Evolutionary conservation across 1,140 invertebrate genomes (phyloP), one percentile per base, ranked within the genome.

Genomic region (Drosophila truncata): DNA sequence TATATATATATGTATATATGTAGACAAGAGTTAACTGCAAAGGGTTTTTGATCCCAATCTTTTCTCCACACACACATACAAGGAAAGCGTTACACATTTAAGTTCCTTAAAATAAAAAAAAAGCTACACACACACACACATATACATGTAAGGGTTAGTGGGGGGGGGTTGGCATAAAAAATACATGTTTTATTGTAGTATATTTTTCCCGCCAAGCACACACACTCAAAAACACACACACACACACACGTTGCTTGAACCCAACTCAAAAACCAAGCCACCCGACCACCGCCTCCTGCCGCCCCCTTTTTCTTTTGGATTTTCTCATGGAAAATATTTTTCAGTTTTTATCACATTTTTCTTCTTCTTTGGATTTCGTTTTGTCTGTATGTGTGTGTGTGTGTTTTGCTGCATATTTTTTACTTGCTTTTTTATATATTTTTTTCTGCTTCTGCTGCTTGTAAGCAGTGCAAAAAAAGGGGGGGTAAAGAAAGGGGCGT

Each of bases 151-250:
- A 73, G 58, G 14, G 42, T 31, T 27, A 23, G 49, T 10, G 16
- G 25, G 39, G 18, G 31, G 39, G 20, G 66, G 62, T 63, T 81
- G 78, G 81, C 74, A 90, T 81, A 85, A 88, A 88, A 90, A 88
- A 90, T 90, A 90, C 85, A 88, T 90, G 85, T 85, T 88, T 88
- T 90, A 90, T 88, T 88, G 84, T 90, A 88, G 84, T 87, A 87
- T 87, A 87, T 87, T 87, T 87, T 90, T 88, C 74, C 84, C 85
- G 85, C 84, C 84, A 90, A 62, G 50, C 64, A 65, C 55, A 58
- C 39, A 58, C 58, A 63, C 44, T 58, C 62, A 29, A 42, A 23
- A 46, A 69, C 44, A 29, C 42, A 23, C 52, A 63, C 58, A 63
- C 35, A 57, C 10, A 59, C 16, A 70, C 1, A 69, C 18, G 58